These are phyloP conservation scores for Chelon labrosus DNA, from an alignment of 2,797 vertebrate species.

Conservation along the genomic window DNA sequence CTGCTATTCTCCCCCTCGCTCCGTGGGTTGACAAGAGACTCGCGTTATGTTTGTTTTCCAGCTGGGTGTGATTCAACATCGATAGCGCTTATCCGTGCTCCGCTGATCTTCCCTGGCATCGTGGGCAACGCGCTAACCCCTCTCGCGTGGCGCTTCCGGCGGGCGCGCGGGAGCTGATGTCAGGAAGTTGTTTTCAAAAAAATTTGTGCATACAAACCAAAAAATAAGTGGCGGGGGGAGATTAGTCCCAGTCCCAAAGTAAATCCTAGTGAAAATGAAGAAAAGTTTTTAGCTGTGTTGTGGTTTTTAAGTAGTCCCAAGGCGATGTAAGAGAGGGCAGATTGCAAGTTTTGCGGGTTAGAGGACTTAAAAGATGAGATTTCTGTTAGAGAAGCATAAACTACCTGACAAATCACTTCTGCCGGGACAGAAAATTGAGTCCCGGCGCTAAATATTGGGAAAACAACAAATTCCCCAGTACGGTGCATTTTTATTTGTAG, in stretches of 20 bases:
- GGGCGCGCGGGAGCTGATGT: slow-evolving; percentile 25
- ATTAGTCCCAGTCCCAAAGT: slow-evolving; percentile 25
- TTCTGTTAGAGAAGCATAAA: slow-evolving; percentile 32
- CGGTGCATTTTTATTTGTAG: slow-evolving; percentile 22
- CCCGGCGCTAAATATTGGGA: slow-evolving; percentile 5
- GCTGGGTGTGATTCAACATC: slow-evolving; percentile 64
- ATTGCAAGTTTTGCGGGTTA: slow-evolving; percentile 1
- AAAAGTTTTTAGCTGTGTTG: slow-evolving; percentile 27
- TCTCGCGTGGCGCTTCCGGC: slow-evolving; percentile 51
- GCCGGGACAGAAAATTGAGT: slow-evolving; percentile 5
- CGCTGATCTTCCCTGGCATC: slow-evolving; percentile 51
- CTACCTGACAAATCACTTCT: slow-evolving; percentile 35
- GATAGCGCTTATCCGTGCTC: slow-evolving; percentile 62
- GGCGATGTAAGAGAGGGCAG: slow-evolving; percentile 2
- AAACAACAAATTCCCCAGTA: slow-evolving; percentile 24
- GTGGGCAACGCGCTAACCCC: slow-evolving; percentile 33
- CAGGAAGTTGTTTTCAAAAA: slow-evolving; percentile 19
- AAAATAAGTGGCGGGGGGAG: slow-evolving; percentile 2
- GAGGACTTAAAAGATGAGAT: slow-evolving; percentile 9
- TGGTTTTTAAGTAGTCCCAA: slow-evolving; percentile 16
- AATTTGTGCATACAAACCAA: slow-evolving; percentile 23
- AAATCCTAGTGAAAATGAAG: slow-evolving; percentile 26
- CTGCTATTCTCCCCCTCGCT: slow-evolving; percentile 17
- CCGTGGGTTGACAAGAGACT: slow-evolving; percentile 32
- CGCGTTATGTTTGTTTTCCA: slow-evolving; percentile 59